These are phyloP conservation scores for Lethocerus indicus DNA, from an alignment of 1,140 invertebrate genomes.

Conservation along the genomic window DNA sequence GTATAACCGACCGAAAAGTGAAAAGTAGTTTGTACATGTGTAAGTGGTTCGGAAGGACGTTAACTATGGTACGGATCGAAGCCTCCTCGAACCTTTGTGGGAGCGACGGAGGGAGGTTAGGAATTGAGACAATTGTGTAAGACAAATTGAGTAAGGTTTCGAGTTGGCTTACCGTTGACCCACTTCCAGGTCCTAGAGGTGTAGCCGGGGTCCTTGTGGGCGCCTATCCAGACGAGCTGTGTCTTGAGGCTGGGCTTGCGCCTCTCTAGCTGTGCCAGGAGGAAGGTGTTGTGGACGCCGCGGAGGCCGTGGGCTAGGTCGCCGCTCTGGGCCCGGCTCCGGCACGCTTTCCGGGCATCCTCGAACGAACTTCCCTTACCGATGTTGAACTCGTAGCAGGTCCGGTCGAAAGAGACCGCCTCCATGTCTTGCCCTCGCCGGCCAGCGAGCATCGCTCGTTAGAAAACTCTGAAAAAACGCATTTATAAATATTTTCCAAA, in stretches of 20 bases:
- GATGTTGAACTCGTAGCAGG: constrained; percentile 76
- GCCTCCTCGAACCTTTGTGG: too few species aligned
- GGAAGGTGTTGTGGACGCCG: constrained; percentile 33
- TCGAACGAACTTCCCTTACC: constrained; percentile 63
- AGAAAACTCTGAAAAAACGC: constrained; percentile 46
- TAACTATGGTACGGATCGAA: too few species aligned
- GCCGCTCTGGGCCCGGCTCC: constrained; percentile 37
- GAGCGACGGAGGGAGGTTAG: too few species aligned
- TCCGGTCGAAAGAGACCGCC: constrained; percentile 61
- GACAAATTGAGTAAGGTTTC: too few species aligned
- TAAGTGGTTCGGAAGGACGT: too few species aligned
- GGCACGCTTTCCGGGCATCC: constrained; percentile 55
- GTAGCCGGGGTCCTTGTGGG: constrained; percentile 67
- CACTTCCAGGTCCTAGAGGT: constrained; percentile 74
- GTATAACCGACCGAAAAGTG: too few species aligned
- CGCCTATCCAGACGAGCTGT: constrained; percentile 80
- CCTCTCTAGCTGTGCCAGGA: constrained; percentile 63
- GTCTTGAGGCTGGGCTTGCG: constrained; percentile 61
- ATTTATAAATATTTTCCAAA: background rate
- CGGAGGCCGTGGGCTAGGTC: constrained; percentile 58
- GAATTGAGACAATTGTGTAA: too few species aligned
- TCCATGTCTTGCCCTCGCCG: constrained; percentile 50
- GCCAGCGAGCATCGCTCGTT: constrained; percentile 54
- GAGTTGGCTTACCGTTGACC: constrained; percentile 54
- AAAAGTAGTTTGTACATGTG: too few species aligned